Base-by-base conservation (phyloP, 64 coral and sea anemone genomes). In the Montipora foliosa region DNA sequence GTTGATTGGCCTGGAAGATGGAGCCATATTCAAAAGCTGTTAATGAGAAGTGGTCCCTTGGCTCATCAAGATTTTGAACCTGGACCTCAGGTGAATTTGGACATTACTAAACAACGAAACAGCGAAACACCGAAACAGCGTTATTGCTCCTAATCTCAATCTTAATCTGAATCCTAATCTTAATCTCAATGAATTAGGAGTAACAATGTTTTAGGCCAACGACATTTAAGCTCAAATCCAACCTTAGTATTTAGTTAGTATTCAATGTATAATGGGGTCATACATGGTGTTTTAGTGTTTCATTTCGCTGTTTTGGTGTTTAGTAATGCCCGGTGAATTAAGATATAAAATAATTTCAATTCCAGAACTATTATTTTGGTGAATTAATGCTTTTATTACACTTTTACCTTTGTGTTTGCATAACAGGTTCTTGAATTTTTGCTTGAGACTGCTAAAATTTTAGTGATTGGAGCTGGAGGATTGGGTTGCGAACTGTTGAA, bases 401-500 rank as follows among this genome's bases (percentile, higher is more conserved):
- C 2, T 37, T 37, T 37, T 37, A 2, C 37, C 37, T 78, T 47
- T 46, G 22, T 60, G 44, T 77, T 4, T 49, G 21, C 77, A 49
- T 62, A 12, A 15, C 49, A 99, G 97, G 97, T 99, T 89, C 74
- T 99, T 16, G 81, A 99, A 67, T 99, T 99, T 76, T 89, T 99
- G 74, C 84, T 88, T 6, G 95, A 99, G 84, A 51, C 75, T 79
- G 95, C 92, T 46, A 99, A 99, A 87, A 46, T 99, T 24, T 82
- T 99, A 64, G 97, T 99, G 3, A 94, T 99, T 89, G 97, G 97
- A 82, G 97, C 97, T 62, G 97, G 97, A 44, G 97, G 97, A 20
- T 85, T 99, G 22, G 97, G 97, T n/a, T 99, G 97, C 94, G 97
- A 99, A 87, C 85, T 99, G 12, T 67, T 99, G n/a, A 99, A 99